Evolutionary conservation across 2,888 invertebrate species (phyloP).

Genomic region (Eupithecia subfuscata): DNA sequence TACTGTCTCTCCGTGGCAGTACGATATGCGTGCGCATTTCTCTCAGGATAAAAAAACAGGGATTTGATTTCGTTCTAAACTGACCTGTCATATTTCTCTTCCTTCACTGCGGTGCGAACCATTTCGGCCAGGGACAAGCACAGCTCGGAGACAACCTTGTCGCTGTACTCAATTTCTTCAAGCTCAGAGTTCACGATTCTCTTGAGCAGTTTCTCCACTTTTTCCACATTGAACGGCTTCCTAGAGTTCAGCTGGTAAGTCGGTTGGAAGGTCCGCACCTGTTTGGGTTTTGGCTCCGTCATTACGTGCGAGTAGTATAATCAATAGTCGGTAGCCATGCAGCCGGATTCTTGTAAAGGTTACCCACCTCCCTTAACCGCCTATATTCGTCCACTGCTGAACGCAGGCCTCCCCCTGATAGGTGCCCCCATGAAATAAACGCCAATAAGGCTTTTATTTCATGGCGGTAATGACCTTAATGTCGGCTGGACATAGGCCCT

Average conservation of each 20-base stretch:
- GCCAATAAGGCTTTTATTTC: no score
- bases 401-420: no score
- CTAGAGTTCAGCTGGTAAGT: slow-evolving; percentile 86
- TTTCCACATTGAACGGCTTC: slow-evolving; percentile 85
- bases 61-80: no score
- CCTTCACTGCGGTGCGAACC: slow-evolving; percentile 85
- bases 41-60: no score
- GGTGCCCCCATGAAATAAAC: no score
- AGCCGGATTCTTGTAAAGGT: not conserved
- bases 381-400: no score
- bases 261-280: slow-evolving; percentile 84
- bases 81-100: slow-evolving; percentile 87
- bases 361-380: no score
- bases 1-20: no score
- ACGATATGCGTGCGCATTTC: no score
- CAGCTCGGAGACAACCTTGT: slow-evolving; percentile 82
- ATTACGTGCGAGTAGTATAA: slow-evolving; percentile 56
- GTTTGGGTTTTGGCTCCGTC: slow-evolving; percentile 66
- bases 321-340: slow-evolving; percentile 42
- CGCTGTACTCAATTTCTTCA: slow-evolving; percentile 85
- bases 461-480: no score
- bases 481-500: no score
- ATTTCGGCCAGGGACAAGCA: slow-evolving; percentile 84
- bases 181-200: slow-evolving; percentile 84
- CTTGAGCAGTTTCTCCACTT: slow-evolving; percentile 84